Percentiles rank a stretch among this genome's conserved stretches.
phyloP scores from a whole-genome alignment of 92 coral and sea anemone species.

The Bergia puertoricense region DNA sequence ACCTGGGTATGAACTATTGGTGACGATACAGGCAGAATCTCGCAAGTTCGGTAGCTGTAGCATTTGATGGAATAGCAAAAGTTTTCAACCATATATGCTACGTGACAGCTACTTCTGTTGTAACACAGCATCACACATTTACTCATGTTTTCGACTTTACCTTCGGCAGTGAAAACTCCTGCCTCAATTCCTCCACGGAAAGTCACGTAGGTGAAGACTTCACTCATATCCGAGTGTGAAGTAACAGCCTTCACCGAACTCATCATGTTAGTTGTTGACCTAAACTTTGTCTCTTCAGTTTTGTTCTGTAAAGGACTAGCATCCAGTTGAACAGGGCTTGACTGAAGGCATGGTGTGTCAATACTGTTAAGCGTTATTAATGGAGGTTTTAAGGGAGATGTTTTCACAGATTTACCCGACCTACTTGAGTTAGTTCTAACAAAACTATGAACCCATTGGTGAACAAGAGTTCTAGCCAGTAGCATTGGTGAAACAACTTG shows the following conservation, averaged over 20 bases:
- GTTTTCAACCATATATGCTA: slow-evolving; percentile 79
- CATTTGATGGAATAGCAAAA: slow-evolving; percentile 86
- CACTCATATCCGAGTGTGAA: slow-evolving; percentile 48
- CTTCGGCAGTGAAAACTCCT: slow-evolving; percentile 72
- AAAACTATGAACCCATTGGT: background rate
- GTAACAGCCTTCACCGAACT: background rate
- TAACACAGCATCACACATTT: slow-evolving; percentile 73
- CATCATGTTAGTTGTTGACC: background rate
- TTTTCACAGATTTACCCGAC: background rate
- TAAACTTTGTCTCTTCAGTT: background rate
- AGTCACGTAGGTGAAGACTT: slow-evolving; percentile 71
- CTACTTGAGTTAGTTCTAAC: background rate
- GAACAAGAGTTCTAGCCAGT: background rate
- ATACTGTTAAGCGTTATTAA: background rate
- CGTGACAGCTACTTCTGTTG: slow-evolving; percentile 66
- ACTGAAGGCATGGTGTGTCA: slow-evolving; percentile 20
- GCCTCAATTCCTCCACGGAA: slow-evolving; percentile 77
- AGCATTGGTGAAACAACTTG: background rate
- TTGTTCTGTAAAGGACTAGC: background rate
- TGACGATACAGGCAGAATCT: slow-evolving; percentile 71
- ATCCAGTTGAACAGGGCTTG: slow-evolving; percentile 32
- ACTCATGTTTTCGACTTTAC: slow-evolving; percentile 65
- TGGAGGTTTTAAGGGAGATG: background rate
- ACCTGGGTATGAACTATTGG: slow-evolving; percentile 66
- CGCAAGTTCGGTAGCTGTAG: slow-evolving; percentile 85